Percentiles rank a stretch among this genome's conserved stretches.
These are phyloP conservation scores for Semotilus atromaculatus DNA, from an alignment of 2,797 vertebrate genomes.

Conservation along the genomic window DNA sequence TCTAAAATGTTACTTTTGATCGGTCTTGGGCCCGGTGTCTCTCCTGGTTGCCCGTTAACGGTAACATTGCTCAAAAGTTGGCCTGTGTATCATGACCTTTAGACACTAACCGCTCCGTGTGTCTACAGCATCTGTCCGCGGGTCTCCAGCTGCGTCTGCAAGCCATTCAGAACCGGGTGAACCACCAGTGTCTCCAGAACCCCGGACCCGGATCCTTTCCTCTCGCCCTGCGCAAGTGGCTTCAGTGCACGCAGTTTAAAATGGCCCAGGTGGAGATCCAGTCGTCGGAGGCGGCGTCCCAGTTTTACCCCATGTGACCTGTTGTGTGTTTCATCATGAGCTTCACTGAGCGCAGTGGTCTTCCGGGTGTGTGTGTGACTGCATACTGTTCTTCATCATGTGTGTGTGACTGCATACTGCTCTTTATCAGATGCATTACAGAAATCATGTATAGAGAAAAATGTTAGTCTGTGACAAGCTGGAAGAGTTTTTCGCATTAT, in stretches of 20 bases:
- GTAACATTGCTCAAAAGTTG: too few species aligned
- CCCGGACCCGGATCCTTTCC: constrained; percentile 83
- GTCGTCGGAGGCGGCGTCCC: constrained; percentile 97
- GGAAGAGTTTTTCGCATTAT: neutral
- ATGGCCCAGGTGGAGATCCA: constrained; percentile 99
- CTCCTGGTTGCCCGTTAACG: too few species aligned
- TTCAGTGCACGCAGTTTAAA: constrained; percentile 98
- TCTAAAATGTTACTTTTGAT: too few species aligned
- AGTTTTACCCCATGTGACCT: constrained; percentile 97
- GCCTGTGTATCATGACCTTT: too few species aligned
- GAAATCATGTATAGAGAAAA: neutral
- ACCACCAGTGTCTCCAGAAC: constrained; percentile 92
- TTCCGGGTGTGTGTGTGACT: constrained; percentile 60
- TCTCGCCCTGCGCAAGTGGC: constrained; percentile 93
- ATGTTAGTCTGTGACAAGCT: neutral
- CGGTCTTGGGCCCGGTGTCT: too few species aligned
- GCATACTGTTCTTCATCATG: constrained; percentile 47
- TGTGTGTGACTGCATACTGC: constrained; percentile 32
- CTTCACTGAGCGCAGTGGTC: constrained; percentile 26
- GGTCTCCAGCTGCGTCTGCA: constrained; percentile 96
- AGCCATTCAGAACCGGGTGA: constrained; percentile 97
- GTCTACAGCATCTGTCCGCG: constrained; percentile 90
- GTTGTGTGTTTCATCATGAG: neutral
- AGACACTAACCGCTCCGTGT: neutral
- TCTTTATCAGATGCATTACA: constrained; percentile 73